A percentile compares a stretch with the other conserved stretches of the same genome.
Evolutionary conservation across 2,888 invertebrate genomes (phyloP).

Genomic region (Drosophila falleni): DNA sequence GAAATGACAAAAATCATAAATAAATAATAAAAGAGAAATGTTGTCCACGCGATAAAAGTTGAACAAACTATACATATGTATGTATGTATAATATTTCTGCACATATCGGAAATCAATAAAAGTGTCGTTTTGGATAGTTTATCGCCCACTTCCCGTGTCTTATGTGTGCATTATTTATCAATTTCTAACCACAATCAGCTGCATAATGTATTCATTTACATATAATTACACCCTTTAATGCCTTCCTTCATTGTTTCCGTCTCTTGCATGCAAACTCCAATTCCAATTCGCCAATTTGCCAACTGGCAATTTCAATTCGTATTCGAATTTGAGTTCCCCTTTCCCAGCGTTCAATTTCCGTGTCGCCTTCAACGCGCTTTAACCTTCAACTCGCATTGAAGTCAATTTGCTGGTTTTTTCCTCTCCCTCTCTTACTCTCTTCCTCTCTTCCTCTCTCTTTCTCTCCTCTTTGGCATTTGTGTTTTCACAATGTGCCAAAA

Average conservation of each 20-base stretch:
- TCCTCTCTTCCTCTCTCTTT: too few species aligned
- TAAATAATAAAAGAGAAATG: conserved; percentile 20
- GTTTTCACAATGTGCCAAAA: conserved; percentile 41
- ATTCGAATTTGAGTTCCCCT: conserved; percentile 29
- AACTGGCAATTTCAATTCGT: conserved; percentile 8
- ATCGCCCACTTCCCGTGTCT: conserved; percentile 43
- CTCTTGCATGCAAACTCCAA: conserved; percentile 25
- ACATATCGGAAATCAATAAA: conserved; percentile 29
- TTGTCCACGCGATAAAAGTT: neutral
- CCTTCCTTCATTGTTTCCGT: conserved; percentile 25
- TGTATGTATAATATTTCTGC: neutral
- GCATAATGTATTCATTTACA: conserved; percentile 52
- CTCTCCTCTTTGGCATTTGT: conserved; percentile 12
- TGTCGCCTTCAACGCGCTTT: conserved; percentile 58
- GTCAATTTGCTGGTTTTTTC: conserved; percentile 57
- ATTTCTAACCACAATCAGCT: conserved; percentile 43
- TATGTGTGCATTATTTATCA: conserved; percentile 13
- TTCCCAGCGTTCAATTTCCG: conserved; percentile 59
- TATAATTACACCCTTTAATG: conserved; percentile 43
- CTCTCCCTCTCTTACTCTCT: neutral
- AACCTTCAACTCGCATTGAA: conserved; percentile 81
- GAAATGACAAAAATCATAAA: conserved; percentile 2
- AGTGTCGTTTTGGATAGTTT: neutral
- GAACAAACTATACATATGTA: neutral
- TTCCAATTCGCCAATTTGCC: conserved; percentile 18